These are phyloP conservation scores for Oxyruncus cristatus DNA, from an alignment of 2,113 vertebrate species.

Conservation along the genomic window DNA sequence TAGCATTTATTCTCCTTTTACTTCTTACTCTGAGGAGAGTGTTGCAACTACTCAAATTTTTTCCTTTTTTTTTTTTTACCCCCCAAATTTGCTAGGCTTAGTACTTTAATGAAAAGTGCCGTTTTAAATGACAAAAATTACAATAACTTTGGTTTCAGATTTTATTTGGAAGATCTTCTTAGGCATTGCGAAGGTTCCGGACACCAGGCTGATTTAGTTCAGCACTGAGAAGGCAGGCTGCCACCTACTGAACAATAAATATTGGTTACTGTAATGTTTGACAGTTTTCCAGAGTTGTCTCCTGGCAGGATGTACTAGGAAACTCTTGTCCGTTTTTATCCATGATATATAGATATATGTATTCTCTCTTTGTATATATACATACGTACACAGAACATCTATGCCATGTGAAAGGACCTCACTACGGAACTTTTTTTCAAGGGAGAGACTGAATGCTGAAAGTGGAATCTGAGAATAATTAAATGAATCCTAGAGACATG, in stretches of 20 bases:
- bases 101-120: not conserved
- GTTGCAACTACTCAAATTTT: not conserved
- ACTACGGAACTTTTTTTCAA: not conserved
- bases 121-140: not conserved
- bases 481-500: not conserved
- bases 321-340: not conserved
- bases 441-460: not conserved
- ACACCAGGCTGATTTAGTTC: not conserved
- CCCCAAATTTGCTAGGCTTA: rapidly evolving
- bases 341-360: not conserved
- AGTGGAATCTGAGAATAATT: not conserved
- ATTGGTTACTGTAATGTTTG: not conserved
- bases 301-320: not conserved
- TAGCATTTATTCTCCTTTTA: not conserved
- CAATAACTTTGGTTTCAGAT: not conserved
- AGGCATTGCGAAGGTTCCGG: not conserved
- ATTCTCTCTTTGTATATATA: not conserved
- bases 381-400: not conserved
- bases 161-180: not conserved
- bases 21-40: not conserved
- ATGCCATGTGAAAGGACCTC: not conserved
- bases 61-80: no score
- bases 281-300: not conserved
- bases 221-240: not conserved
- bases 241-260: not conserved